Conservation (phyloP, 2,797 vertebrate genomes). For the Echeneis naucrates region DNA sequence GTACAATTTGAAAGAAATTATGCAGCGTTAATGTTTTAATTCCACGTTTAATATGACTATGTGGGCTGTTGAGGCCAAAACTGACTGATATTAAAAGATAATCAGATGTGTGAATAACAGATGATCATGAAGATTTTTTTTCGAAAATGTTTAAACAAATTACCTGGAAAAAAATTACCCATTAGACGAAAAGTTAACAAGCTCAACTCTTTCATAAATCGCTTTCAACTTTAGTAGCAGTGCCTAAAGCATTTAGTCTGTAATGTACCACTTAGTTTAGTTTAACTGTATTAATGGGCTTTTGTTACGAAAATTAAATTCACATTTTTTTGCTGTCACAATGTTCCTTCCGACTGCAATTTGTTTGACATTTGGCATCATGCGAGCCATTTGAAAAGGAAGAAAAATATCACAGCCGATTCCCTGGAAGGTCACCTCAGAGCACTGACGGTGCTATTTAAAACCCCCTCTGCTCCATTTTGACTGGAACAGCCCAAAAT, state of each 20-base stretch:
- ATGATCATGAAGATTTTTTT: neutral
- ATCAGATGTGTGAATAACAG: neutral
- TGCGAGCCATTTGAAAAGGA: conserved; percentile 4
- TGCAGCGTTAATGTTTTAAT: neutral
- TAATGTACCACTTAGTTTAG: neutral
- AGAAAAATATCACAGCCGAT: neutral
- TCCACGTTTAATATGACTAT: neutral
- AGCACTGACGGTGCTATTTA: conserved; percentile 26
- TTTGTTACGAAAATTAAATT: neutral
- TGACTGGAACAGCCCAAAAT: conserved; percentile 55
- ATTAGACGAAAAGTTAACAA: too few relatives aligned
- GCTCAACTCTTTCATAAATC: too few relatives aligned
- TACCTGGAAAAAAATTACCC: too few relatives aligned
- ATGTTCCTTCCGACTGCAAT: neutral
- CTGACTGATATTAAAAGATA: neutral
- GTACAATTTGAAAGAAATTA: neutral
- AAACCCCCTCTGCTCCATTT: conserved; percentile 57
- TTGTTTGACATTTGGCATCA: conserved; percentile 3
- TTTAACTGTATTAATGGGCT: neutral
- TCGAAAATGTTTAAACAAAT: neutral
- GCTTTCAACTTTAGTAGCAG: neutral
- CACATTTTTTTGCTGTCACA: neutral
- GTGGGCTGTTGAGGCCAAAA: neutral
- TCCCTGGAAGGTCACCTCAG: conserved; percentile 47
- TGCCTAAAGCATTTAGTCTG: neutral